phyloP scores from a whole-genome alignment of 2,113 vertebrate species.

The Tinamus guttatus region DNA sequence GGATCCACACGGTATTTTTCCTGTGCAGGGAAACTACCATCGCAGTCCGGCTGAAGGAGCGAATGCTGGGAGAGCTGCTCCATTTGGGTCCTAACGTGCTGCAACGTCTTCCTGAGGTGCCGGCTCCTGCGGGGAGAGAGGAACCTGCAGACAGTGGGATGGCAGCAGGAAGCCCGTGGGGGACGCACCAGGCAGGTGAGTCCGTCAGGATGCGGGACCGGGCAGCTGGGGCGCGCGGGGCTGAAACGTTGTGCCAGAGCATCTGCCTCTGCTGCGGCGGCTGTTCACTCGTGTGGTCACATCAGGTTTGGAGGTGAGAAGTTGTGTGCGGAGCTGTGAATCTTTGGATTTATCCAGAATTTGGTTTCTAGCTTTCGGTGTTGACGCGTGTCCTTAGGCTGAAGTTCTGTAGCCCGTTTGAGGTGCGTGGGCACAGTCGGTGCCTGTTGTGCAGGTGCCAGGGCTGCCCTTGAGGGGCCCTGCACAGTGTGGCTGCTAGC shows the following conservation, averaged over 20 bases:
- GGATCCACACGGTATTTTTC: slow-evolving; percentile 59
- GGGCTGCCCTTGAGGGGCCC: no score
- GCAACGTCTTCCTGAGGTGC: background rate
- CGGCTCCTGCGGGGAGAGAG: slow-evolving; percentile 1
- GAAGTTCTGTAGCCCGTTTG: background rate
- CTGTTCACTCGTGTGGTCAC: background rate
- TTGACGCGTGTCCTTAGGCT: background rate
- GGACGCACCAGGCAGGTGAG: no score
- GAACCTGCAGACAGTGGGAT: background rate
- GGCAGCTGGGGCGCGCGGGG: fast-evolving
- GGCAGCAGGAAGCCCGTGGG: no score
- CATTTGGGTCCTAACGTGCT: background rate
- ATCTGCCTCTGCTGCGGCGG: background rate
- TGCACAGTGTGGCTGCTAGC: no score
- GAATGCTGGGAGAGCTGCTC: background rate
- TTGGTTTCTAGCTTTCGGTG: background rate
- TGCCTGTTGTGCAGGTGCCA: background rate
- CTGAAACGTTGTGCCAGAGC: fast-evolving
- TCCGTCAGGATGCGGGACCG: no score
- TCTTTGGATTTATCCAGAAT: background rate
- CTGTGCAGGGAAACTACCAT: slow-evolving; percentile 22
- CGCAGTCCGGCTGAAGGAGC: background rate
- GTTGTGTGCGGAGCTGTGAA: background rate
- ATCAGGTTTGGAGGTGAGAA: background rate
- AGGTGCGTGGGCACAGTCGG: fast-evolving